These are phyloP conservation scores for Parnassius orleans DNA, from an alignment of 2,888 invertebrate genomes.

Conservation along the genomic window DNA sequence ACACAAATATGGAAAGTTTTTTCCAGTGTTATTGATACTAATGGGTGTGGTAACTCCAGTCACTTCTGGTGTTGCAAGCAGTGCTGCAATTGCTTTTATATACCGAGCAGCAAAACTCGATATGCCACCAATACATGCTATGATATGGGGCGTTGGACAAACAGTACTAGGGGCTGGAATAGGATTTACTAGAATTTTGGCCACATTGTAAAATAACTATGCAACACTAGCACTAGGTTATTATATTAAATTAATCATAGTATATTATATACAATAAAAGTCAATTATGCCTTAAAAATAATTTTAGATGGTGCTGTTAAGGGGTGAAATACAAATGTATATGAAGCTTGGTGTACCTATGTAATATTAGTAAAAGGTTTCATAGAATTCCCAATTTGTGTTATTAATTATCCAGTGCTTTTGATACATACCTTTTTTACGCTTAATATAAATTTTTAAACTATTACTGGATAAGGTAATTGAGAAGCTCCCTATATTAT, in stretches of 20 bases:
- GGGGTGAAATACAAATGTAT: slow-evolving; percentile 6
- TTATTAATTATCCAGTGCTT: background rate
- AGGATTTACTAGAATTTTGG: slow-evolving; percentile 95
- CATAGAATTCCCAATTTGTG: too few relatives aligned
- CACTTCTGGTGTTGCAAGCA: slow-evolving; percentile 92
- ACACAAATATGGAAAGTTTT: slow-evolving; percentile 97
- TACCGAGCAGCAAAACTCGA: slow-evolving; percentile 93
- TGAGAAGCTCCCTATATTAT: background rate
- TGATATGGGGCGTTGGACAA: slow-evolving; percentile 97
- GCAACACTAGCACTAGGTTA: background rate
- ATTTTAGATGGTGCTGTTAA: slow-evolving; percentile 26
- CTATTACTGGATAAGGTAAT: background rate
- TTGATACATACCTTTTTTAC: slow-evolving; percentile 3
- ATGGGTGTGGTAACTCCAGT: slow-evolving; percentile 95
- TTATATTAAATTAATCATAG: slow-evolving; percentile 1
- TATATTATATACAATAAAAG: slow-evolving; percentile 14
- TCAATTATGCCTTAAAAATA: slow-evolving; percentile 27
- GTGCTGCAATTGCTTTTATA: slow-evolving; percentile 96
- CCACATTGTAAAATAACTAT: slow-evolving; percentile 86
- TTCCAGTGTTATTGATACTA: slow-evolving; percentile 91
- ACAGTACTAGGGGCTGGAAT: slow-evolving; percentile 93
- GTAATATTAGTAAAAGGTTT: too few relatives aligned
- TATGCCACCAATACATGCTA: slow-evolving; percentile 95
- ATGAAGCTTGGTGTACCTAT: slow-evolving; percentile 7
- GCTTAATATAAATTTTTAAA: background rate